phyloP scores from a whole-genome alignment of 1,140 invertebrate genomes.

The Eriocheir sinensis region DNA sequence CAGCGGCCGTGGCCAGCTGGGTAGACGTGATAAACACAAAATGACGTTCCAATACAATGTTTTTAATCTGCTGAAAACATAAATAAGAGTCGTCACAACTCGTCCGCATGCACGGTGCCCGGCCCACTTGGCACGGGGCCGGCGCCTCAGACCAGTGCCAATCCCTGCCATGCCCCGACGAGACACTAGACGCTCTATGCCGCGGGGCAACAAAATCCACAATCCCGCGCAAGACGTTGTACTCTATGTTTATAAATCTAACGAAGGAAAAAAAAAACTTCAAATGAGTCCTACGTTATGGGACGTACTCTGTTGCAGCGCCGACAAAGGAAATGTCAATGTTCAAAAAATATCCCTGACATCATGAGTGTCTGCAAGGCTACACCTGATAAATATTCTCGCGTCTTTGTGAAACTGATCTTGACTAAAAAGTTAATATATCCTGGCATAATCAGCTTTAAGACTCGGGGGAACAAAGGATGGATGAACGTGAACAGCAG shows the following conservation, averaged over 20 bases:
- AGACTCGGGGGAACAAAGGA: conserved; percentile 1
- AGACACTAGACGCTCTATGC: background rate
- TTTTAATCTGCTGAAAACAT: conserved; percentile 36
- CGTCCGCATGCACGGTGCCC: background rate
- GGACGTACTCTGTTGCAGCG: background rate
- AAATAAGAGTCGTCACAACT: conserved; percentile 45
- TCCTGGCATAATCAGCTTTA: background rate
- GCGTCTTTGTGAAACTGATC: conserved; percentile 9
- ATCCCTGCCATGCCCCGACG: conserved; percentile 6
- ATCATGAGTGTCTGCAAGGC: conserved; percentile 1
- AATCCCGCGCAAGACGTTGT: background rate
- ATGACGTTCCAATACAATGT: conserved; percentile 18
- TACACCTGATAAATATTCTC: background rate
- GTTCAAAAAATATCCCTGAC: background rate
- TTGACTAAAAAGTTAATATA: background rate
- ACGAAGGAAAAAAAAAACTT: no score
- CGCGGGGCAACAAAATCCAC: background rate
- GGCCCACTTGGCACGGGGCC: conserved; percentile 3
- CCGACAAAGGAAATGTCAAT: background rate
- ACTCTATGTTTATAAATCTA: background rate
- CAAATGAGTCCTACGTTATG: background rate
- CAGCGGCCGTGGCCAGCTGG: conserved; percentile 10
- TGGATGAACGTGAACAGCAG: background rate
- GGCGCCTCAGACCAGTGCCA: background rate
- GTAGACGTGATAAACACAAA: conserved; percentile 31